Conservation (phyloP, 2,113 vertebrate species). For the Gymnogyps californianus region DNA sequence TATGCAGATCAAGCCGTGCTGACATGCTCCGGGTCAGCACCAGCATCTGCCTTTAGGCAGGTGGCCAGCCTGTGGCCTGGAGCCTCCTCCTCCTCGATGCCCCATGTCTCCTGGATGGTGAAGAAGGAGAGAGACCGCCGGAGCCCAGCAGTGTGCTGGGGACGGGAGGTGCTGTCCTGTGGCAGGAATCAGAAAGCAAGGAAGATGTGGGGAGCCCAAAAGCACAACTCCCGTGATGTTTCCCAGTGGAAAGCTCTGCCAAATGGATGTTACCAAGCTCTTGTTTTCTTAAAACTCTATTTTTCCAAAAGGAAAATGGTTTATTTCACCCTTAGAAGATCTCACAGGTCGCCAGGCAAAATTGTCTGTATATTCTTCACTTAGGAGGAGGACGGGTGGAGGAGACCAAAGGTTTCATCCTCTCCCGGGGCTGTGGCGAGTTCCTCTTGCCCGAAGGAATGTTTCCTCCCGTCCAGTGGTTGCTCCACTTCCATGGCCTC, state of each 20-base stretch:
- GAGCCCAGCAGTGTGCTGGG: background rate
- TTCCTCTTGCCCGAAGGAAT: background rate
- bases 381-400: background rate
- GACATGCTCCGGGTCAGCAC: background rate
- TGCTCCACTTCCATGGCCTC: background rate
- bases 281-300: background rate
- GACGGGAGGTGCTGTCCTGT: background rate
- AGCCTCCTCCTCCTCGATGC: background rate
- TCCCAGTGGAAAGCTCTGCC: background rate
- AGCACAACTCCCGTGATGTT: background rate
- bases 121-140: background rate
- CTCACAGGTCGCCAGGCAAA: background rate
- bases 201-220: background rate
- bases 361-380: background rate
- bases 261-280: background rate
- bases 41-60: background rate
- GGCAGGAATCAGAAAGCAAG: background rate
- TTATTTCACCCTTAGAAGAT: background rate
- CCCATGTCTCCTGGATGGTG: background rate
- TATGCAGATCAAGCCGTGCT: background rate
- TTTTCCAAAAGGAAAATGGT: background rate
- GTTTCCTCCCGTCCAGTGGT: background rate
- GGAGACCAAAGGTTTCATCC: background rate
- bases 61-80: background rate
- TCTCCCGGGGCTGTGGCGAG: background rate